These are phyloP conservation scores for Python bivittatus DNA, from an alignment of 2,113 vertebrate species.

Conservation along the genomic window DNA sequence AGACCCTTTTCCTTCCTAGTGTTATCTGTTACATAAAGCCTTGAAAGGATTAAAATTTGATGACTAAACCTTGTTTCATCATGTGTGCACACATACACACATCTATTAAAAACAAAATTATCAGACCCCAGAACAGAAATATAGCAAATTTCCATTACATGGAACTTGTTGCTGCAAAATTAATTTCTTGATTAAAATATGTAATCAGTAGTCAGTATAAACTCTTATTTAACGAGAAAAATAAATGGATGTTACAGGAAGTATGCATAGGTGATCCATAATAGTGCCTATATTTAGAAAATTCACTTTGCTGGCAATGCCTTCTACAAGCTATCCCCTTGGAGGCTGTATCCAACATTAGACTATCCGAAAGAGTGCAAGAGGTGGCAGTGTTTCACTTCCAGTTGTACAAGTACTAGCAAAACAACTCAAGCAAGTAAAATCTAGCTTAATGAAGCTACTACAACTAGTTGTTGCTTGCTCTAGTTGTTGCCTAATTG, in stretches of 20 bases:
- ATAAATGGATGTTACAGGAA: background rate
- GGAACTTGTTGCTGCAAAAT: background rate
- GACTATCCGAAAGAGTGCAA: background rate
- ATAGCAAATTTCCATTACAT: background rate
- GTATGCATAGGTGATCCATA: constrained; percentile 2
- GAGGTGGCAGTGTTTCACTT: background rate
- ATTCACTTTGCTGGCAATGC: background rate
- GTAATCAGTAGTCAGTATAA: background rate
- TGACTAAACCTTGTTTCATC: constrained; percentile 18
- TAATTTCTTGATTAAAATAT: constrained; percentile 15
- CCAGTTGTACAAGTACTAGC: background rate
- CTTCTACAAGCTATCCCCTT: background rate
- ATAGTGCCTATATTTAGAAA: background rate
- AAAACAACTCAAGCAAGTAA: background rate
- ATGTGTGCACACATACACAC: background rate
- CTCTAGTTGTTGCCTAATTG: background rate
- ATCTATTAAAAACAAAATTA: constrained; percentile 23
- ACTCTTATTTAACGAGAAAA: constrained; percentile 1
- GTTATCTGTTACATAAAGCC: constrained; percentile 21
- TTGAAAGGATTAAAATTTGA: constrained; percentile 31
- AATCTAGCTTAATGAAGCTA: background rate
- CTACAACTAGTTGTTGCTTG: background rate
- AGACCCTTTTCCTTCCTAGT: constrained; percentile 1
- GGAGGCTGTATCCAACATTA: background rate
- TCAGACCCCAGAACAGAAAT: background rate